These are phyloP conservation scores for Nasonia giraulti DNA, from an alignment of 1,140 invertebrate species.

Conservation along the genomic window DNA sequence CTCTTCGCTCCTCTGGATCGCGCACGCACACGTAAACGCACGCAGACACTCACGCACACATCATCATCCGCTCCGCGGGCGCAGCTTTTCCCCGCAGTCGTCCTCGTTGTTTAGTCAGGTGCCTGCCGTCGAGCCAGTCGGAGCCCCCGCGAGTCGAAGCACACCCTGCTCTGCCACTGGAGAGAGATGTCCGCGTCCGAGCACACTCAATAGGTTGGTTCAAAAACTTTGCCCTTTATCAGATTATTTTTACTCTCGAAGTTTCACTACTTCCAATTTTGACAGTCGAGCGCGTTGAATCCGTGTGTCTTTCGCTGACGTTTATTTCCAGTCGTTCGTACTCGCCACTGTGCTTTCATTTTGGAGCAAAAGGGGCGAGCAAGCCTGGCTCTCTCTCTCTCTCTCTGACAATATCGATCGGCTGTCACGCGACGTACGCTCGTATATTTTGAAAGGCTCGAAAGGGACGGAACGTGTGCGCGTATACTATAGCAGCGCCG, in stretches of 20 bases:
- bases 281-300: not conserved
- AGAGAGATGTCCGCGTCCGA: not conserved
- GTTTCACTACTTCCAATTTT: not conserved
- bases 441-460: constrained; percentile 47
- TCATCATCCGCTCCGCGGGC: not conserved
- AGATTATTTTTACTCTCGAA: constrained; percentile 23
- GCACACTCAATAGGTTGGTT: constrained; percentile 22
- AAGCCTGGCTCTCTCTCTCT: not conserved
- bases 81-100: constrained; percentile 50
- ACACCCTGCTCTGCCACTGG: constrained; percentile 6
- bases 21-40: not conserved
- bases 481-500: not conserved
- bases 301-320: not conserved
- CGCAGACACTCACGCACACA: not conserved
- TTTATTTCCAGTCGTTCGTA: not conserved
- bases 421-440: constrained; percentile 47
- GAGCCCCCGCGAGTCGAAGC: not conserved
- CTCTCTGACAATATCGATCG: constrained; percentile 52
- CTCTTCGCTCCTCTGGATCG: not conserved
- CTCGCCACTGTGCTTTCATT: not conserved
- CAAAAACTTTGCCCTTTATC: constrained; percentile 38
- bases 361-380: not conserved
- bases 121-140: constrained; percentile 40
- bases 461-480: constrained; percentile 32
- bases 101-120: constrained; percentile 46